Evolutionary conservation across 2,113 vertebrate genomes (phyloP).

Genomic region (Carassius gibelio): DNA sequence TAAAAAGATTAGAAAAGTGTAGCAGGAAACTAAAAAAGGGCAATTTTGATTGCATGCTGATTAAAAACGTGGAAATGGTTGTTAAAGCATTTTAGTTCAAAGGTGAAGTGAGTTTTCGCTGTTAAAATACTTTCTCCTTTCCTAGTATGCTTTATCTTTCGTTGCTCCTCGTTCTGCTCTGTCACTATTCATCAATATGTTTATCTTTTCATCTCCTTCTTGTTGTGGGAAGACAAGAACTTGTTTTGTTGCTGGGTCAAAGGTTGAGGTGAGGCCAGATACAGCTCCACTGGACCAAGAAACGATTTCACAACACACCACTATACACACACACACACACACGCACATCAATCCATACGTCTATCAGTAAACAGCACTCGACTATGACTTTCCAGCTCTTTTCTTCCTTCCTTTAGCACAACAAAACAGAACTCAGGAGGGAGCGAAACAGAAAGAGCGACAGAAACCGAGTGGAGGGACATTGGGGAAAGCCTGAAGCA

Average conservation of each 20-base stretch:
- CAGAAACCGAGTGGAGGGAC: conserved; percentile 33
- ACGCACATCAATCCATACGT: conserved; percentile 1
- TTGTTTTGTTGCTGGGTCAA: conserved; percentile 37
- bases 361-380: conserved; percentile 4
- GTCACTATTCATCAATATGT: not conserved
- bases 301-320: not conserved
- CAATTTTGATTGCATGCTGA: not conserved
- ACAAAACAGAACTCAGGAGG: not conserved
- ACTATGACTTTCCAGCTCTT: conserved; percentile 6
- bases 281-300: not conserved
- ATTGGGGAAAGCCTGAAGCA: conserved; percentile 32
- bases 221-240: not conserved
- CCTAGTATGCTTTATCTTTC: not conserved
- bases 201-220: conserved; percentile 15
- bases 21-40: not conserved
- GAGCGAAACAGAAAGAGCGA: conserved; percentile 24
- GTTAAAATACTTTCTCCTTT: not conserved
- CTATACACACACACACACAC: not conserved
- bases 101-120: not conserved
- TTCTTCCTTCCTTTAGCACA: not conserved
- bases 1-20: not conserved
- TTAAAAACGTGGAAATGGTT: not conserved
- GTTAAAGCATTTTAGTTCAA: not conserved
- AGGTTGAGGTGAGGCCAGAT: conserved; percentile 20
- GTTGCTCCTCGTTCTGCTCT: not conserved